These are phyloP conservation scores for Macrosteles quadrilineatus DNA, from an alignment of 1,140 invertebrate species.

Conservation along the genomic window DNA sequence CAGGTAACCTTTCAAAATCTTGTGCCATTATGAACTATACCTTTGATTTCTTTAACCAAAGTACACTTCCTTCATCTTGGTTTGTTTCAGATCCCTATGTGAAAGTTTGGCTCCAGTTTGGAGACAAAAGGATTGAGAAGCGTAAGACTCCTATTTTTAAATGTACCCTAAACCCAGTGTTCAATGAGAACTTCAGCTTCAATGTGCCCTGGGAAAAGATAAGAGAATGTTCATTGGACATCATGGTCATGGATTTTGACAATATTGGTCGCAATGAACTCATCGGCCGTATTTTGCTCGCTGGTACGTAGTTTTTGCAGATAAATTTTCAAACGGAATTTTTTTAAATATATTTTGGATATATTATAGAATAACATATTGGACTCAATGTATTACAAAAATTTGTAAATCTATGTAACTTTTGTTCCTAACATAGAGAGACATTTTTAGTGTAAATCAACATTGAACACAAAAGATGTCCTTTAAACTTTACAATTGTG, in stretches of 20 bases:
- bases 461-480: no score
- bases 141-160: slow-evolving; percentile 95
- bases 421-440: no score
- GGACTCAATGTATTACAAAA: no score
- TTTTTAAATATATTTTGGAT: no score
- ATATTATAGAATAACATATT: no score
- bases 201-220: slow-evolving; percentile 95
- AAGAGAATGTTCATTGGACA: slow-evolving; percentile 85
- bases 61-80: no score
- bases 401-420: no score
- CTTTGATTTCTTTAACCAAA: no score
- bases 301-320: slow-evolving; percentile 60
- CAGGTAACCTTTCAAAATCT: no score
- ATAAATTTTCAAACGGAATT: neutral
- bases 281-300: slow-evolving; percentile 85
- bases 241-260: slow-evolving; percentile 95
- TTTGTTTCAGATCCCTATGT: slow-evolving; percentile 88
- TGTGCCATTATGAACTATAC: no score
- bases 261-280: slow-evolving; percentile 92
- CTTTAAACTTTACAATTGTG: no score
- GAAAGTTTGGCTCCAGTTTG: slow-evolving; percentile 94
- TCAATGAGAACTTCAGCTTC: slow-evolving; percentile 92
- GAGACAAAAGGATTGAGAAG: slow-evolving; percentile 92
- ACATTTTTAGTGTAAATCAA: no score
- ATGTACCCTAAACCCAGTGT: slow-evolving; percentile 87